Percentiles rank a stretch among this genome's conserved stretches.
Conservation (phyloP, 2,797 vertebrate genomes). For the Simalia tracyae region DNA sequence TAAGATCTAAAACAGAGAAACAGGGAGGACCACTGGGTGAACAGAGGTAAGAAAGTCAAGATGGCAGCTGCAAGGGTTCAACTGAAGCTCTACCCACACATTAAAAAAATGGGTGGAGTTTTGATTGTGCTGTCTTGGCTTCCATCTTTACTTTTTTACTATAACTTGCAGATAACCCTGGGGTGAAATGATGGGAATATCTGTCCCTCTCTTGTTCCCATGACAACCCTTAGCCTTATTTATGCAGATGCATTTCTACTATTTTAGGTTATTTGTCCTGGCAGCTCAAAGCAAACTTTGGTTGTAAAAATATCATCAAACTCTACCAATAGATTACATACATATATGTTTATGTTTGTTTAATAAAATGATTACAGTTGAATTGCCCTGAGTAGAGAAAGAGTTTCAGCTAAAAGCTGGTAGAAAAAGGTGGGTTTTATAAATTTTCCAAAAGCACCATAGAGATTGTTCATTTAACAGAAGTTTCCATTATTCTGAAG, state of each 20-base stretch:
- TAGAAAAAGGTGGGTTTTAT: not conserved
- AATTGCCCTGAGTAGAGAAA: not conserved
- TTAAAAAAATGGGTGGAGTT: not conserved
- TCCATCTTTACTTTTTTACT: not conserved
- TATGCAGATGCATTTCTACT: not conserved
- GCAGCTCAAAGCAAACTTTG: not conserved
- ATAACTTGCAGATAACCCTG: not conserved
- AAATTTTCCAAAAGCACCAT: not conserved
- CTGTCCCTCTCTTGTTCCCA: not conserved
- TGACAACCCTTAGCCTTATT: not conserved
- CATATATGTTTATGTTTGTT: not conserved
- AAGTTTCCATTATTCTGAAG: not conserved
- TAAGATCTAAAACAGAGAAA: not conserved
- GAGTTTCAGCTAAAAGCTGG: not conserved
- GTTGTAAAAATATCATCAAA: not conserved
- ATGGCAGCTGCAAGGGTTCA: not conserved
- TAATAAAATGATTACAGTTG: not conserved
- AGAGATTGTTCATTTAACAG: not conserved
- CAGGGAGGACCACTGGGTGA: not conserved
- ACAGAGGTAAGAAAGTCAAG: not conserved
- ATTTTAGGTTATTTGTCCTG: not conserved
- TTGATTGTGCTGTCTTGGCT: not conserved
- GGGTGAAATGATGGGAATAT: not conserved
- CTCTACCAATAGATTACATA: not conserved
- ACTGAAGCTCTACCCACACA: not conserved